Evolutionary conservation across 2,888 invertebrate genomes (phyloP), one percentile per base, ranked within the genome.

Genomic region (Pyrrhosoma nymphula): DNA sequence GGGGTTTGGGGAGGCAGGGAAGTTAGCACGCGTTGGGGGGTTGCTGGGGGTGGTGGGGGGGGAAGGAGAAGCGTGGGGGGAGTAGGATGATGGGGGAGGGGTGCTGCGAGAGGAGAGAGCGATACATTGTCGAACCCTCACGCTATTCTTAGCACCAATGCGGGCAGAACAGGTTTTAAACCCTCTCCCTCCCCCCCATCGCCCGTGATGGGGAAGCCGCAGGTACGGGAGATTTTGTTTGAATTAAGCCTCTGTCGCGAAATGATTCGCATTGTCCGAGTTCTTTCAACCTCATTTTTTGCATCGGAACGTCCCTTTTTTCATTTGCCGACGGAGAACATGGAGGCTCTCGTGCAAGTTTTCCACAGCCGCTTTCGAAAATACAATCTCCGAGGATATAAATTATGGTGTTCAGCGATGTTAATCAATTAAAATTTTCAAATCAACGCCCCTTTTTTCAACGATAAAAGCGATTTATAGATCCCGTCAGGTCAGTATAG

Each of bases 111-210:
- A 60, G 39, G 8, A 23, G 60, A 69, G 93, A 12, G 82, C 82
- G 82, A 30, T 16, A 35, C 82, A 35, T 35, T 82, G 82, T 69
- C 69, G 35, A 82, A 30, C 82, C 82, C 82, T 82, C 35, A 60
- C 60, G 82, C 82, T 82, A 82, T 82, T 82, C 82, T 82, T 82
- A 82, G 82, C 82, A 82, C 35, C 82, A 20, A 82, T 16, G 82
- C 82, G 35, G 82, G 35, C 14, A 82, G 35, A 82, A 82, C 82
- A 82, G 82, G 82, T 82, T 82, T 82, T 82, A 82, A 82, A 82
- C 30, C 82, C 16, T 12, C 2, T 47, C 26, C 69, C n/a, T 23
- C n/a, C n/a, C n/a, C n/a, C n/a, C n/a, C n/a, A n/a, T n/a, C n/a
- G n/a, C n/a, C n/a, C n/a, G 60, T 60, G 60, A 60, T 14, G n/a